Evolutionary conservation across 2,113 vertebrate species (phyloP).

Genomic region (Acrocephalus arundinaceus): DNA sequence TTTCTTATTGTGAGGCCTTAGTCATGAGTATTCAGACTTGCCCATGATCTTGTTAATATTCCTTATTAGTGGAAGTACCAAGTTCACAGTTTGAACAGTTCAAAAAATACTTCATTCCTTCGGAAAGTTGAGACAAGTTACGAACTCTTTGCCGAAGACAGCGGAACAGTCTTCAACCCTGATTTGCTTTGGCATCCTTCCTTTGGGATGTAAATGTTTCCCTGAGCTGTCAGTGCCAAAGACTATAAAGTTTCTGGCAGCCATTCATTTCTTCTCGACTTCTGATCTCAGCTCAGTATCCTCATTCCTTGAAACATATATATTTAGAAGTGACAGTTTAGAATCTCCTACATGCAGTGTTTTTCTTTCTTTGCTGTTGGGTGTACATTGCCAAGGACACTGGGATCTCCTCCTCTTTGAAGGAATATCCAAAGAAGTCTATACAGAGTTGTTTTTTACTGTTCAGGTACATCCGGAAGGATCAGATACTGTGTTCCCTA

Average conservation of each 20-base stretch:
- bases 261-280: neutral
- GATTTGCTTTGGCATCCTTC: conserved; percentile 22
- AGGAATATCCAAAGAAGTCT: neutral
- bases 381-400: neutral
- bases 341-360: neutral
- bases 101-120: neutral
- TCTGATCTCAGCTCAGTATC: neutral
- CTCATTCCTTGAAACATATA: neutral
- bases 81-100: neutral
- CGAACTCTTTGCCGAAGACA: neutral
- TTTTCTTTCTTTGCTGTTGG: neutral
- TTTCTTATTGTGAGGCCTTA: neutral
- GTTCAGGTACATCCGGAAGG: neutral
- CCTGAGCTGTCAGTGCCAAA: neutral
- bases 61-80: neutral
- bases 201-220: neutral
- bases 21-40: neutral
- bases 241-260: conserved; percentile 7
- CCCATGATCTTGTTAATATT: neutral
- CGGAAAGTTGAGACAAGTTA: neutral
- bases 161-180: neutral
- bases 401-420: neutral
- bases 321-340: neutral
- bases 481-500: neutral
- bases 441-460: neutral